Evolutionary conservation across 2,888 invertebrate genomes (phyloP), one percentile per base, ranked within the genome.

Genomic region (Drosophila mimica): DNA sequence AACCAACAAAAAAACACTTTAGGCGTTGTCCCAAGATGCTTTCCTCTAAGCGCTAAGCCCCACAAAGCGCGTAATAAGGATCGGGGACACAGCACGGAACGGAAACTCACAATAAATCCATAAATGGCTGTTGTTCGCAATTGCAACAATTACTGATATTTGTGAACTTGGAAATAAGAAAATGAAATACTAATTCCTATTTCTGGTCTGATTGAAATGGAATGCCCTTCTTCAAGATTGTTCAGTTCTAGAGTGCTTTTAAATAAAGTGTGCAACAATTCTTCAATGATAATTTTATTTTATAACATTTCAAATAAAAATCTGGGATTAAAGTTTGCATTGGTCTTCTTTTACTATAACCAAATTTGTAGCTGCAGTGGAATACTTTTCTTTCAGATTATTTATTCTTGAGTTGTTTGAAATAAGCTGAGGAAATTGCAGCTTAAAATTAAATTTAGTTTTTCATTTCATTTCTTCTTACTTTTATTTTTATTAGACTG

Each of bases 1-100:
- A 78, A 62, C 70, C 74, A 89, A 87, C 89, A 88, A 78, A 62
- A 72, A 76, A 89, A 87, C 89, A 88, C 88, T 87, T 82, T 56
- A 74, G 76, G 77, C 88, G 64, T 81, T 73, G 68, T 83, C 81
- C 89, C 90, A 65, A 69, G 90, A 80, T 73, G 75, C 72, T 58
- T 70, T 88, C 77, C 89, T 90, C 83, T 86, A 90, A 76, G 89
- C 81, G 86, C 83, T 71, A 79, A 80, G 75, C 51, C 74, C 77
- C 71, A 67, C 38, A 54, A 48, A 53, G 60, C 8, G 38, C 49
- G 56, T 68, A 68, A 67, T 81, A 61, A 78, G 56, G 51, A 4
- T 46, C 20, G 15, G 15, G 34, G 63, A n/a, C 25, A 57, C 49
- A 57, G 51, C 36, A 43, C 38, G 11, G 40, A 61, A 36, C 52